phyloP scores from a whole-genome alignment of 2,797 vertebrate genomes.

The Pseudochromis fuscus region DNA sequence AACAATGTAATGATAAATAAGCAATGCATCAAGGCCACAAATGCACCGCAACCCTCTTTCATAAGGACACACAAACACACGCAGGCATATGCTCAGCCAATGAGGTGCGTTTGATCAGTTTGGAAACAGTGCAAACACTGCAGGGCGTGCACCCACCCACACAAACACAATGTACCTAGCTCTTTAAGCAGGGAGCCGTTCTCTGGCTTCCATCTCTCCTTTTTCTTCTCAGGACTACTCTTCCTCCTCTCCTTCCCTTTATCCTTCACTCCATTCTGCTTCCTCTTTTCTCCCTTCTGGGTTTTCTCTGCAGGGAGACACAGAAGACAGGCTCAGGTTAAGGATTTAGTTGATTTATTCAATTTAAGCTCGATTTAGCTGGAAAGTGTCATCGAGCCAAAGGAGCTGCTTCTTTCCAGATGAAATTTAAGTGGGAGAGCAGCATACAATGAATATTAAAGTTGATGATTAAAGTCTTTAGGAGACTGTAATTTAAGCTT shows the following conservation, averaged over 20 bases:
- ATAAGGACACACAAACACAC: constrained; percentile 33
- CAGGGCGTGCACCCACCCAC: constrained; percentile 29
- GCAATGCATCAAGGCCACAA: constrained; percentile 14
- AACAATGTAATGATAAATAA: constrained; percentile 12
- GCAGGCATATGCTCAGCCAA: constrained; percentile 34
- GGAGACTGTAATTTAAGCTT: neutral
- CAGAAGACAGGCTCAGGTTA: constrained; percentile 62
- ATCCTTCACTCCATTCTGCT: constrained; percentile 90
- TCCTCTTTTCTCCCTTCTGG: constrained; percentile 86
- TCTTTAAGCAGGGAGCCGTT: constrained; percentile 92
- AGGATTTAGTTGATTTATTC: constrained; percentile 40
- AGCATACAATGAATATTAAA: neutral
- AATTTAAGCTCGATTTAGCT: constrained; percentile 23
- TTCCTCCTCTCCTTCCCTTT: constrained; percentile 90
- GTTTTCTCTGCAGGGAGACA: constrained; percentile 87
- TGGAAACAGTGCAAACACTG: constrained; percentile 36
- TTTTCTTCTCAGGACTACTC: constrained; percentile 92
- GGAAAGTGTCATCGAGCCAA: constrained; percentile 15
- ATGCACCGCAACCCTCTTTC: constrained; percentile 16
- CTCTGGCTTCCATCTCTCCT: constrained; percentile 92
- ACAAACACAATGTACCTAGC: constrained; percentile 86
- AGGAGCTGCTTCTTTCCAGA: constrained; percentile 2
- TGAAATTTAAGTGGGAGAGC: constrained; percentile 14
- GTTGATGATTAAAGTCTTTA: neutral
- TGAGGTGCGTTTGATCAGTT: constrained; percentile 42